Evolutionary conservation across 2,888 invertebrate genomes (phyloP), one percentile per base, ranked within the genome.

Genomic region (Sicus ferrugineus): DNA sequence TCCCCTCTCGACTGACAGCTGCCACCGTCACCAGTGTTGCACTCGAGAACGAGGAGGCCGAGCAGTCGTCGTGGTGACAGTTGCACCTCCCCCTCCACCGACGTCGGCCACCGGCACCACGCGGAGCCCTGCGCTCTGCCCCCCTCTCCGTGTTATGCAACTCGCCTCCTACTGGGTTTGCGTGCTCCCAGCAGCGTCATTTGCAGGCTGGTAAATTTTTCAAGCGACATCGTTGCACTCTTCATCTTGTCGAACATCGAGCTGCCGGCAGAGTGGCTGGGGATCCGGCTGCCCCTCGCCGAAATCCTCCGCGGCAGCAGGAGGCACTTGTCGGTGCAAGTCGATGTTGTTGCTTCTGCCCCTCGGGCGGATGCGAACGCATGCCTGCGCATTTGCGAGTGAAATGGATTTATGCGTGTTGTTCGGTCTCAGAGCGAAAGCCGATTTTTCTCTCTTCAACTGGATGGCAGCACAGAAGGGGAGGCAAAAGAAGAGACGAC

Each of bases 341-440:
- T 65, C 52, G 65, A n/a, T 65, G 65, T 46, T 67, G 28, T 58
- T 56, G 58, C 9, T 58, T 21, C 28, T 58, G 46, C 30, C 19
- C 56, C n/a, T 66, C 16, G 30, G 9, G 9, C 9, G 21, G 26
- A 34, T 56, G 14, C 66, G 19, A 23, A 1, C 4, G 58, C 48
- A 67, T 67, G 52, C 48, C 56, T 62, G 62, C 62, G 16, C n/a
- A n/a, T 28, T 63, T 63, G 63, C 48, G 63, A 50, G 50, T 63
- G 31, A 63, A 67, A 67, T 67, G 67, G 67, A 67, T 67, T 67
- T 67, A 67, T 67, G 67, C 46, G 11, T 58, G 67, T 67, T 56
- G 58, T 58, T 67, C 58, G 67, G 58, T 58, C 67, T 67, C 67
- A 58, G 67, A 58, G 67, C 58, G 58, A 67, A 42, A 58, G 56